A percentile compares a stretch with the other conserved stretches of the same genome.
Conservation (phyloP, 2,113 vertebrate genomes). For the Trochalopteron elliotii region DNA sequence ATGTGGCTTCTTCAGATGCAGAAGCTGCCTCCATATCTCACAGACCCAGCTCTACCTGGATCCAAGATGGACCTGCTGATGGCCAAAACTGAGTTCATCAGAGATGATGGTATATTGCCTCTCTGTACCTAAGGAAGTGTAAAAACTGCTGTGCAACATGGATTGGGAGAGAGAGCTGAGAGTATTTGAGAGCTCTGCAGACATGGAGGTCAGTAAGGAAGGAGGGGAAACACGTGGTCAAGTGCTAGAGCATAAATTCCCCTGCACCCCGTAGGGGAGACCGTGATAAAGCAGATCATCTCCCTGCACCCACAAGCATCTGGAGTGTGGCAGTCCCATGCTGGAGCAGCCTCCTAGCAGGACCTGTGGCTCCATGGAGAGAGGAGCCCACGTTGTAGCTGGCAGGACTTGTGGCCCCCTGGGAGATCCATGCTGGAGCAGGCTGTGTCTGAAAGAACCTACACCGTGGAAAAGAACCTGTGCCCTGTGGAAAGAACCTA, state of each 20-base stretch:
- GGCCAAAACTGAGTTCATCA: not conserved
- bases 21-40: not conserved
- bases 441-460: not conserved
- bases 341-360: not conserved
- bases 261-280: fast-evolving
- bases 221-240: not conserved
- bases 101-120: fast-evolving
- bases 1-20: not conserved
- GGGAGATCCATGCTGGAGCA: too few species aligned
- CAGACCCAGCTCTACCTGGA: fast-evolving
- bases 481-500: not conserved
- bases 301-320: not conserved
- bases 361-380: not conserved
- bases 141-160: not conserved
- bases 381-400: fast-evolving
- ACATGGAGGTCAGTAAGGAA: not conserved
- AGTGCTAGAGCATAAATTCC: not conserved
- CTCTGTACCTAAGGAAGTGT: not conserved
- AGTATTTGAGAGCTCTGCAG: not conserved
- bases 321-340: fast-evolving
- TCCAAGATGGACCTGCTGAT: not conserved
- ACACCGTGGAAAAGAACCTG: too few species aligned
- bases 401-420: not conserved
- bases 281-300: not conserved
- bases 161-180: not conserved